These are phyloP conservation scores for Dynastes maya DNA, from an alignment of 2,888 invertebrate species.

Conservation along the genomic window DNA sequence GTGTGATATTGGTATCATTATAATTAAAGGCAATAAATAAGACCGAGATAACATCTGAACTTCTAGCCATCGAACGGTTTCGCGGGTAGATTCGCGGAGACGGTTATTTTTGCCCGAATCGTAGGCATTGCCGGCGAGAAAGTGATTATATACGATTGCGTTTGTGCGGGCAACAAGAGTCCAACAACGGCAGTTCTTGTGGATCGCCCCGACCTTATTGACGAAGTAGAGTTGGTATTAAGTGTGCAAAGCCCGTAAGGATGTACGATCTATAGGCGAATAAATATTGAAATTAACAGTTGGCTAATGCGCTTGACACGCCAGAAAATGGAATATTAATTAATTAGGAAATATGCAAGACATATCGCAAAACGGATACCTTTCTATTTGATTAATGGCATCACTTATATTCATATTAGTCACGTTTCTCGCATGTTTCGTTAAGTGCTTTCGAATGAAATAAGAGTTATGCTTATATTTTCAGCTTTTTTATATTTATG, in stretches of 20 bases:
- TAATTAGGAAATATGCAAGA: slow-evolving; percentile 16
- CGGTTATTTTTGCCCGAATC: slow-evolving; percentile 30
- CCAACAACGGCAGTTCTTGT: neutral
- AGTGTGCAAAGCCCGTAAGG: slow-evolving; percentile 18
- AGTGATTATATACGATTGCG: slow-evolving; percentile 46
- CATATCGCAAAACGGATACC: neutral
- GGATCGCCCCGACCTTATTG: slow-evolving; percentile 5
- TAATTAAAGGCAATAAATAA: slow-evolving; percentile 46
- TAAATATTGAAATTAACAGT: slow-evolving; percentile 46
- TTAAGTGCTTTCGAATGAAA: neutral
- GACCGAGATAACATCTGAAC: slow-evolving; percentile 34
- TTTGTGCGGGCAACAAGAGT: slow-evolving; percentile 30
- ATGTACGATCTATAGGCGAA: slow-evolving; percentile 31
- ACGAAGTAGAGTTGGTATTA: neutral
- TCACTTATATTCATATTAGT: slow-evolving; percentile 3
- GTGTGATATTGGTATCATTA: slow-evolving; percentile 39
- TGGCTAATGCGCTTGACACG: slow-evolving; percentile 40
- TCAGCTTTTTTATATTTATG: too few relatives aligned
- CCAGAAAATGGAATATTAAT: slow-evolving; percentile 36
- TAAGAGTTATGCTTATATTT: too few relatives aligned
- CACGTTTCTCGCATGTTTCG: neutral
- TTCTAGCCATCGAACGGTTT: slow-evolving; percentile 35
- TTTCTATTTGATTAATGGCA: slow-evolving; percentile 37
- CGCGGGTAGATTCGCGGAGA: slow-evolving; percentile 22
- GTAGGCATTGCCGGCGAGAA: slow-evolving; percentile 32